A percentile compares a stretch with the other conserved stretches of the same genome.
phyloP scores from a whole-genome alignment of 2,797 vertebrate genomes.

The Coregonus ussuriensis region DNA sequence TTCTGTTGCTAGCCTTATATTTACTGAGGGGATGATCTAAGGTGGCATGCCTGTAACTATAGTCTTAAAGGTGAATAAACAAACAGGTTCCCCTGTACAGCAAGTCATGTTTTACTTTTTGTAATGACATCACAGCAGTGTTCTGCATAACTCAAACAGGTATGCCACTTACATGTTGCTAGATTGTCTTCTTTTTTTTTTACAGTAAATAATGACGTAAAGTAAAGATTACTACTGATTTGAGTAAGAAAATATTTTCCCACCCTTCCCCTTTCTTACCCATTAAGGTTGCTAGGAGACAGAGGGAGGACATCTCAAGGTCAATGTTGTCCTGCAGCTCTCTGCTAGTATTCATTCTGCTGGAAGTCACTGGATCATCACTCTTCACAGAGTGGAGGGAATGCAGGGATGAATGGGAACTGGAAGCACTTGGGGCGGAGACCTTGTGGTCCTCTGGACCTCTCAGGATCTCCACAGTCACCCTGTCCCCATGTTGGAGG shows the following conservation, averaged over 20 bases:
- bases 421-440: constrained; percentile 61
- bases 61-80: neutral
- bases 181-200: too few species aligned
- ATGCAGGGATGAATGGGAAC: constrained; percentile 40
- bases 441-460: constrained; percentile 76
- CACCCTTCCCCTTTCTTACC: constrained; percentile 76
- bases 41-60: neutral
- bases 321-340: constrained; percentile 94
- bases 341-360: constrained; percentile 76
- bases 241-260: neutral
- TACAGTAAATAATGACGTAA: too few species aligned
- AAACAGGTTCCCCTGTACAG: neutral
- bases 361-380: constrained; percentile 74
- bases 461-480: constrained; percentile 91
- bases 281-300: constrained; percentile 96
- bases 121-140: too few species aligned
- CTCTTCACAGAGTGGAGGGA: constrained; percentile 70
- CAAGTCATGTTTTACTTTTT: too few species aligned
- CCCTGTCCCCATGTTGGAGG: constrained; percentile 92
- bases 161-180: too few species aligned
- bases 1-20: constrained; percentile 3
- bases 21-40: neutral
- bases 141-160: too few species aligned
- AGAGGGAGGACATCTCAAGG: constrained; percentile 98
- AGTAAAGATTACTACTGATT: too few species aligned